Evolutionary conservation across 2,797 vertebrate genomes (phyloP).

Genomic region (Hyperoplus immaculatus): DNA sequence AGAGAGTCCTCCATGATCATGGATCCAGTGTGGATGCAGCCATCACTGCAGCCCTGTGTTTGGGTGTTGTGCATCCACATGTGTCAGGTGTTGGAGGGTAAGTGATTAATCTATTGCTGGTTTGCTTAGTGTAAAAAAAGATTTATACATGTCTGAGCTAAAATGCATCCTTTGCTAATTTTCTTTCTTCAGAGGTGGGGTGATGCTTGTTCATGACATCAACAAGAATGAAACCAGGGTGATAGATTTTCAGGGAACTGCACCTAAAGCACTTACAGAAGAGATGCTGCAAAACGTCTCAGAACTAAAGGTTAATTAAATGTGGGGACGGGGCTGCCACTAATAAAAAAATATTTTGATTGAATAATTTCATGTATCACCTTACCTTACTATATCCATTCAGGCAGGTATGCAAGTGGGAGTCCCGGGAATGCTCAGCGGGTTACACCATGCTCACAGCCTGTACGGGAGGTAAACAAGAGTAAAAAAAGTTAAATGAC

Average conservation of each 20-base stretch:
- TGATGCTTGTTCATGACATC: conserved; percentile 92
- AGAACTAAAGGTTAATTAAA: conserved; percentile 83
- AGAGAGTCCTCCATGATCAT: conserved; percentile 82
- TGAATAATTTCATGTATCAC: background rate
- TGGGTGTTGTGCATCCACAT: conserved; percentile 89
- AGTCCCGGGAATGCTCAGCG: conserved; percentile 90
- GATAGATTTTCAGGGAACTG: conserved; percentile 90
- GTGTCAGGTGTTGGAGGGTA: conserved; percentile 91
- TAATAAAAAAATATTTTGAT: background rate
- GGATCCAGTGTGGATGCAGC: conserved; percentile 92
- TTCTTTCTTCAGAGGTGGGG: conserved; percentile 86
- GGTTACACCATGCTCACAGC: conserved; percentile 87
- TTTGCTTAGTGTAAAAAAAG: background rate
- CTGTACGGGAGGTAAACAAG: conserved; percentile 89
- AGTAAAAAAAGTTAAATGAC: background rate
- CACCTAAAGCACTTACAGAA: conserved; percentile 84
- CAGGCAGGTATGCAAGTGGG: conserved; percentile 91
- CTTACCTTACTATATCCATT: conserved; percentile 11
- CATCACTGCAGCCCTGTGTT: conserved; percentile 86
- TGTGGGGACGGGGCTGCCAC: fast-evolving
- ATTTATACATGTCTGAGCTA: background rate
- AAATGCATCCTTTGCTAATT: background rate
- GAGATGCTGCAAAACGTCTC: conserved; percentile 79
- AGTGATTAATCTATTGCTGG: conserved; percentile 58
- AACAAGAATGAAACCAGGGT: conserved; percentile 86